Percentiles rank a stretch among this genome's conserved stretches.
Evolutionary conservation across 2,888 invertebrate genomes (phyloP).

Genomic region (Eurytoma californica): DNA sequence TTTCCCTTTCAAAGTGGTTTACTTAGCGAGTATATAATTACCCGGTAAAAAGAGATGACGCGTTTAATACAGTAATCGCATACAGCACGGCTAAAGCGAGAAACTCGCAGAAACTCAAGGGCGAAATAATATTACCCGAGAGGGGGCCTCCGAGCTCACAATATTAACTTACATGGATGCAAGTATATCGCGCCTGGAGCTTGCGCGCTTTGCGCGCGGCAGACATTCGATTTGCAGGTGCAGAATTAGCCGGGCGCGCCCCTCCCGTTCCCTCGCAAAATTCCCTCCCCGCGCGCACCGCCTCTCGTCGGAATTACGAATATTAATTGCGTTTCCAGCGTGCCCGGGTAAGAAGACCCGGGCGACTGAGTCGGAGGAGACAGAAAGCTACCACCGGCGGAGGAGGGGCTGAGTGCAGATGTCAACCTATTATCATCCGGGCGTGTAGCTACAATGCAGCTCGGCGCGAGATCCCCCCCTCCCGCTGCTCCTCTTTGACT

Average conservation of each 20-base stretch:
- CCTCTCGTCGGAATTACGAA: conserved; percentile 67
- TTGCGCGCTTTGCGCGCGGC: neutral
- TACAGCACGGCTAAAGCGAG: too few species aligned
- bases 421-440: conserved; percentile 74
- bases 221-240: conserved; percentile 17
- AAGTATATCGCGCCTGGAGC: neutral
- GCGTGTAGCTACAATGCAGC: conserved; percentile 63
- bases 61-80: too few species aligned
- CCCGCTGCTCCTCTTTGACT: conserved; percentile 30
- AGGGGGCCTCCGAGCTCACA: too few species aligned
- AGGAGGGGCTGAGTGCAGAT: conserved; percentile 73
- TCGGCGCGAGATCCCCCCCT: conserved; percentile 57
- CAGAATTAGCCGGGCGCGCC: conserved; percentile 1
- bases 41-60: too few species aligned
- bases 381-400: conserved; percentile 35
- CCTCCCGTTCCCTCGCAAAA: conserved; percentile 26
- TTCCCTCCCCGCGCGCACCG: conserved; percentile 21
- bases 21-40: too few species aligned
- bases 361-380: neutral
- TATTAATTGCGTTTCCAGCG: conserved; percentile 72
- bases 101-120: too few species aligned
- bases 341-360: too few species aligned
- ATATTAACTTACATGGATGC: too few species aligned
- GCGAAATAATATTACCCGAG: too few species aligned
- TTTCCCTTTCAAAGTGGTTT: too few species aligned